A percentile compares a stretch with the other conserved stretches of the same genome.
Evolutionary conservation across 2,888 invertebrate species (phyloP).

Genomic region (Tipula unca): DNA sequence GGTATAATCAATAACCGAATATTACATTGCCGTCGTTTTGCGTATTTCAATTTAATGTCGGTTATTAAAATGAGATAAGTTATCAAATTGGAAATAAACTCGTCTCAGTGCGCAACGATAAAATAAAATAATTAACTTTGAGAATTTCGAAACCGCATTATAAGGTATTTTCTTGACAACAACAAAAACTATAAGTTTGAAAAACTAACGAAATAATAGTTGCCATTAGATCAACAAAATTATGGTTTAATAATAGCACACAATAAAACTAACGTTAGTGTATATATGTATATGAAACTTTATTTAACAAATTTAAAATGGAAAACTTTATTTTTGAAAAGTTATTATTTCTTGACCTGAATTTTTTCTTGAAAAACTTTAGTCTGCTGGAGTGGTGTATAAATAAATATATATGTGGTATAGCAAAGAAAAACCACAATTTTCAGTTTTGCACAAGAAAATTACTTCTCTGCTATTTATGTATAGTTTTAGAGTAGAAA

Average conservation of each 20-base stretch:
- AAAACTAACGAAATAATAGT: neutral
- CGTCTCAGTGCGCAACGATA: neutral
- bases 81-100: neutral
- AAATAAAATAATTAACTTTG: neutral
- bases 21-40: no score
- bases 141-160: neutral
- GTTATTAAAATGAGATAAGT: neutral
- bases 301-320: neutral
- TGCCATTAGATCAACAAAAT: neutral
- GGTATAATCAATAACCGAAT: no score
- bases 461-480: neutral
- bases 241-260: neutral
- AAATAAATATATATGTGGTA: neutral
- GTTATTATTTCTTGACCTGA: neutral
- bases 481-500: neutral
- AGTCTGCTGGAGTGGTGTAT: neutral
- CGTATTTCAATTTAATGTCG: neutral
- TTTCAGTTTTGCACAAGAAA: neutral
- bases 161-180: neutral
- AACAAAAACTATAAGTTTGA: neutral
- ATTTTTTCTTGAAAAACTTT: neutral
- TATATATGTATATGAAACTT: neutral
- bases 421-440: neutral
- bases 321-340: neutral
- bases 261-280: neutral